Evolutionary conservation across 1,140 invertebrate species (phyloP), one percentile per base, ranked within the genome.

Genomic region (Phocides pigmalion): DNA sequence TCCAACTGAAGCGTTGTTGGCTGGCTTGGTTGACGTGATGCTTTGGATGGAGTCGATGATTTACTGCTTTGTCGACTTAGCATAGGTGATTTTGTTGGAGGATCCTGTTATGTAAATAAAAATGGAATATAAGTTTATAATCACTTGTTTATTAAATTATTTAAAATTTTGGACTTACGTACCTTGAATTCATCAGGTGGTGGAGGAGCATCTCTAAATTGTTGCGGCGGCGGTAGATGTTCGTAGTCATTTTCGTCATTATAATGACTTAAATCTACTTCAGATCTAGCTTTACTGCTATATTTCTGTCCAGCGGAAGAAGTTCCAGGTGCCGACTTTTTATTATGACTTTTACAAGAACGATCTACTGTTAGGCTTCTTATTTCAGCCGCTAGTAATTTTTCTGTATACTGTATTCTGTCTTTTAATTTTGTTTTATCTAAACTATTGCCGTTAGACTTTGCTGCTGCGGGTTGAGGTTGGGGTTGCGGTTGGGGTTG

Each of bases 151-250:
- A 11, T 11, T 32, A 32, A 28, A 1, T 3, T 28, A 1, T 32
- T 0, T 32, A 11, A 32, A 0, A 2, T 32, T 28, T 32, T 11
- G 8, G 5, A 8, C 1, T 32, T 11, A 11, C n/a, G 65, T 82
- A 90, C 90, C 84, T 91, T 92, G 79, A 96, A 96, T 71, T 94
- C 94, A 74, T 96, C 95, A 0, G 95, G 95, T 6, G 94, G 94
- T 2, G 94, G 94, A n/a, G 95, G 95, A 20, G 95, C 93, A 90
- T 97, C 96, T 82, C 96, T 94, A 73, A 97, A 97, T 89, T 97
- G 96, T 73, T 96, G 95, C 0, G 96, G 96, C 1, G 96, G 96
- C 5, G 96, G 96, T 4, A 97, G 93, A 76, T 96, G 95, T 79
- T 96, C 96, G 74, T 96, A 95, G 11, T 95, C 93, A 74, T 94